Conservation (phyloP, 2,888 invertebrate species). For the Aspidiotus destructor region DNA sequence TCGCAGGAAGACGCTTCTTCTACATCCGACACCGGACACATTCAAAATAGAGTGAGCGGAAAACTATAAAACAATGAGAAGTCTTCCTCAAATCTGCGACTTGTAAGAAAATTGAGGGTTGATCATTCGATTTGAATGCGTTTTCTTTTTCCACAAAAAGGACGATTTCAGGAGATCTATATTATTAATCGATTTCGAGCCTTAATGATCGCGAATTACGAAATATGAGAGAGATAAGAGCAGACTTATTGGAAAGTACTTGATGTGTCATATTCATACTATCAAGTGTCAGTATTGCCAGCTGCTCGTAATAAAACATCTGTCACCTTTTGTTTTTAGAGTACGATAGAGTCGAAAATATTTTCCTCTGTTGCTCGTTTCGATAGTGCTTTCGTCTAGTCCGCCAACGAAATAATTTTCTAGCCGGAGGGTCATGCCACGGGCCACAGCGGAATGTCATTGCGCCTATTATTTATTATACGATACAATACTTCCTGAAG, state of each 20-base stretch:
- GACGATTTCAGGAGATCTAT: no score
- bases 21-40: no score
- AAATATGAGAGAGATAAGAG: not conserved
- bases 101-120: no score
- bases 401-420: slow-evolving; percentile 4
- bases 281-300: slow-evolving; percentile 27
- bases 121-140: no score
- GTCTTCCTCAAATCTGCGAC: no score
- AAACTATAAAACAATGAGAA: no score
- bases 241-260: slow-evolving; percentile 20
- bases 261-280: slow-evolving; percentile 27
- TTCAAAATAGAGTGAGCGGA: no score
- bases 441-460: slow-evolving; percentile 32
- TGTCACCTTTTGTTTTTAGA: slow-evolving; percentile 29
- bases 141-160: no score
- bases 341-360: not conserved
- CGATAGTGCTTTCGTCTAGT: not conserved
- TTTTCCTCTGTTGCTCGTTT: not conserved
- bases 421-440: slow-evolving; percentile 22
- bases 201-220: no score
- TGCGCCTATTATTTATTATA: slow-evolving; percentile 30
- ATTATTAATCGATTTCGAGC: no score
- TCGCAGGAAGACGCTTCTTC: no score
- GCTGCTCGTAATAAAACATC: slow-evolving; percentile 31
- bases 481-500: slow-evolving; percentile 32